Evolutionary conservation across 2,888 invertebrate genomes (phyloP), one percentile per base, ranked within the genome.

Genomic region (Crioceris asparagi): DNA sequence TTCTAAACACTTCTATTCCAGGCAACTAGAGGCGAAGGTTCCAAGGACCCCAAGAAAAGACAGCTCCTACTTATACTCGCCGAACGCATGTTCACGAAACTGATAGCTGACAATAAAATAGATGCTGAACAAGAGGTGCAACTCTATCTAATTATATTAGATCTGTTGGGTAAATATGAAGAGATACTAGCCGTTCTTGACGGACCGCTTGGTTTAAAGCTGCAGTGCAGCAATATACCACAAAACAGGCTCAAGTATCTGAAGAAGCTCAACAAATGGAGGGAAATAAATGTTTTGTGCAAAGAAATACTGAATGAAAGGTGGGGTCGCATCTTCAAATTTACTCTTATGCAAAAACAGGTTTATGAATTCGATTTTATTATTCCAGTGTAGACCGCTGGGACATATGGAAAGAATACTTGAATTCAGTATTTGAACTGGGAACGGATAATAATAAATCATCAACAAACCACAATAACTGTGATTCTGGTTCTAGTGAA

Each of bases 81-180:
- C 4, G 91, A 93, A 62, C 74, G 88, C 60, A 94, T 97, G 96
- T 80, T 93, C 17, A 76, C 83, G 50, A 94, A 93, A 61, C 78
- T 88, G 57, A 81, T 92, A 37, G 69, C 75, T 4, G 90, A 92
- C 44, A 81, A 83, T 48, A 90, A 87, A 68, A 71, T 91, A 55
- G 90, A 92, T 59, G 87, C 91, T 0, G 94, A 94, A 60, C 91
- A 91, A 64, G 96, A 97, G 63, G 83, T 92, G 1, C 79, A 87
- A 39, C 71, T 96, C 29, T 93, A 92, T 65, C 69, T 94, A 38
- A 84, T 91, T 70, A 84, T 96, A 43, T 65, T 90, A 31, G 80
- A 90, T 53, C 67, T 81, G 11, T 80, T 82, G 61, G 77, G 76
- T 21, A 93, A 92, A 62, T 80, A 77, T 66, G 74, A 81, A 48